Base-by-base conservation (phyloP, 2,113 vertebrate species). In the Emydocephalus ijimae region DNA sequence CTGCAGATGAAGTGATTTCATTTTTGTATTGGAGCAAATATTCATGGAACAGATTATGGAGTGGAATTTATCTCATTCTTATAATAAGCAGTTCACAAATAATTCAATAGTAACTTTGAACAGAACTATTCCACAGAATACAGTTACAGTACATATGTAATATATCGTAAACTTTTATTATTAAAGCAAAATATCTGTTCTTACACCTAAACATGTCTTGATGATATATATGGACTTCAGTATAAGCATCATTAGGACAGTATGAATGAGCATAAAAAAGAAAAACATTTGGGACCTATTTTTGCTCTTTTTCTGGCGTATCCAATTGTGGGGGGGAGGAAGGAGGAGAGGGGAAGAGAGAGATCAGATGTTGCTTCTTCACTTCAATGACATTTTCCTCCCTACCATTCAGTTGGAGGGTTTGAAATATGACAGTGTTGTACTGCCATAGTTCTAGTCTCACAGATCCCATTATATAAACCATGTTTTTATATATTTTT, bases 11-110 rank as follows among this genome's bases (percentile, higher is more conserved):
- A 96, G 92, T 81, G 90, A 96, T 94, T 96, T 96, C 95, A 95
- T 97, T 97, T 97, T 96, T 94, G 96, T 95, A 95, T 96, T 97
- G 95, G 96, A 95, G 92, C 96, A 96, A 96, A 96, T 94, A 96
- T 96, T 96, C 95, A 95, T 91, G 64, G 95, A 95, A 96, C 94
- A 94, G 94, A 94, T 87, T 95, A 93, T 94, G 89, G 74, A 91
- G 34, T 93, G 20, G 55, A 94, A 93, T 95, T 95, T 95, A 94
- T 90, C 91, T 95, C 95, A 96, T 93, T 96, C 92, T 93, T 96
- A 95, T 92, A 92, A 14, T 93, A 94, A 93, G 92, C 93, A 94
- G 89, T 23, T 81, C 48, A 59, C 92, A 91, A 91, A 64, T 64
- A 92, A 87, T 50, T 93, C 93, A 91, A 0, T 0, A 91, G 45